A percentile compares a stretch with the other conserved stretches of the same genome.
Evolutionary conservation across 64 coral and sea anemone species (phyloP).

Genomic region (Pocillopora verrucosa): DNA sequence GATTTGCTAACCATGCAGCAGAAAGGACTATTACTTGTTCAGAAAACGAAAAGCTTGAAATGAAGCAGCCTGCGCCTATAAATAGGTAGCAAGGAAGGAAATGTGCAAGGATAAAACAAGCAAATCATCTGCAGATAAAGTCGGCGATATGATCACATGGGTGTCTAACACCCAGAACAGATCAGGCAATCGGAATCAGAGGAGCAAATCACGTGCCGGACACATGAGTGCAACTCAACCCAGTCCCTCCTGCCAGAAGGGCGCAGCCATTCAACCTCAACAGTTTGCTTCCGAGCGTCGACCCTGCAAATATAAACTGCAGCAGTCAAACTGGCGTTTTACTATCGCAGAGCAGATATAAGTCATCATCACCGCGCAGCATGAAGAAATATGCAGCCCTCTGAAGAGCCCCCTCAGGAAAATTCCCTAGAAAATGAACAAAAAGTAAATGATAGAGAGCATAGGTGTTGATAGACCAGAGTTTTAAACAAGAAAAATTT

Average conservation of each 20-base stretch:
- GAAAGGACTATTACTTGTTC: neutral
- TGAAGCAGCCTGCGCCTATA: neutral
- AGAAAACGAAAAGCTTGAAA: neutral
- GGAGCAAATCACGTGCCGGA: neutral
- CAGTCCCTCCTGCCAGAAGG: neutral
- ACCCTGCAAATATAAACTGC: no score
- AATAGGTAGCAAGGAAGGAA: constrained; percentile 3
- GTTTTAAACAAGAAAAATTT: no score
- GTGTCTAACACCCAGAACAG: neutral
- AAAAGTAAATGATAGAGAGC: no score
- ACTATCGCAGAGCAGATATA: no score
- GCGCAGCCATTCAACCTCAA: no score
- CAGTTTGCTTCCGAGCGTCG: no score
- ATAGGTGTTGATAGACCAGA: no score
- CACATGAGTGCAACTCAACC: neutral
- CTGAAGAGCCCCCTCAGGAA: no score
- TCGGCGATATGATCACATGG: neutral
- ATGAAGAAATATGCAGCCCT: no score
- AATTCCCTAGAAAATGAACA: no score
- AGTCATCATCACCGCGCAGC: no score
- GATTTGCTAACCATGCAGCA: neutral
- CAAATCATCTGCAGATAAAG: neutral
- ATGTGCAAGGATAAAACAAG: neutral
- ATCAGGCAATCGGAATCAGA: neutral
- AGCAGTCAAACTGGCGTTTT: no score